A percentile compares a stretch with the other conserved stretches of the same genome.
Conservation (phyloP, 2,888 invertebrate species). For the Drosophila robusta region DNA sequence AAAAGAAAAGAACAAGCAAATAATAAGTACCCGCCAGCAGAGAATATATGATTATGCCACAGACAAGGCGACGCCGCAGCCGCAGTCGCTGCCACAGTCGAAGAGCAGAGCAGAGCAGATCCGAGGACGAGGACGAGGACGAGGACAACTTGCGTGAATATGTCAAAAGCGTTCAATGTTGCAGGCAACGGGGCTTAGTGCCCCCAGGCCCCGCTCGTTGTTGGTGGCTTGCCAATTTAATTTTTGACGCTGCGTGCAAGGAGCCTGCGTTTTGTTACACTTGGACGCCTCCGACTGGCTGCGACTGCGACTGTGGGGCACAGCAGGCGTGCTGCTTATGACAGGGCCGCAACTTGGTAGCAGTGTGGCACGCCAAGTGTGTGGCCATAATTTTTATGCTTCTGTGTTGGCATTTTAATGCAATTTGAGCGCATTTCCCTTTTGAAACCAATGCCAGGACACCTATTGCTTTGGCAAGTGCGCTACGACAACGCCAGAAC, state of each 20-base stretch:
- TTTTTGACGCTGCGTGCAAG: slow-evolving; percentile 80
- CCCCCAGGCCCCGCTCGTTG: slow-evolving; percentile 33
- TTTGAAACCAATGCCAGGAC: slow-evolving; percentile 81
- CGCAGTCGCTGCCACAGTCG: slow-evolving; percentile 25
- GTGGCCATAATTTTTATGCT: slow-evolving; percentile 79
- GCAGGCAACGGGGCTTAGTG: slow-evolving; percentile 52
- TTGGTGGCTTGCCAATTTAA: slow-evolving; percentile 84
- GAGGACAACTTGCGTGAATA: slow-evolving; percentile 70
- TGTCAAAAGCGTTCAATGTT: slow-evolving; percentile 80
- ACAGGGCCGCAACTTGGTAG: slow-evolving; percentile 50
- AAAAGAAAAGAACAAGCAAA: slow-evolving; percentile 68
- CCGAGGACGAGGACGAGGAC: slow-evolving; percentile 29
- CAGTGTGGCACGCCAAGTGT: slow-evolving; percentile 68
- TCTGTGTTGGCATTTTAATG: slow-evolving; percentile 81
- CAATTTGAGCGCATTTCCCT: slow-evolving; percentile 81
- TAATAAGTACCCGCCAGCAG: slow-evolving; percentile 70
- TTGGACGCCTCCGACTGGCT: slow-evolving; percentile 78
- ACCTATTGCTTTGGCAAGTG: slow-evolving; percentile 78
- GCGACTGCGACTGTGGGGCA: slow-evolving; percentile 33
- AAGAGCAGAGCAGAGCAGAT: slow-evolving; percentile 1
- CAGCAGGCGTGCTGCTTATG: slow-evolving; percentile 76
- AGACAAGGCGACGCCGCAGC: slow-evolving; percentile 75
- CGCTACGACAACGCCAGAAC: slow-evolving; percentile 49
- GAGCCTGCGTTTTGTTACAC: slow-evolving; percentile 75
- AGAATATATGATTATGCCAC: slow-evolving; percentile 80